These are phyloP conservation scores for Agrochola lota DNA, from an alignment of 2,888 invertebrate genomes.

Conservation along the genomic window DNA sequence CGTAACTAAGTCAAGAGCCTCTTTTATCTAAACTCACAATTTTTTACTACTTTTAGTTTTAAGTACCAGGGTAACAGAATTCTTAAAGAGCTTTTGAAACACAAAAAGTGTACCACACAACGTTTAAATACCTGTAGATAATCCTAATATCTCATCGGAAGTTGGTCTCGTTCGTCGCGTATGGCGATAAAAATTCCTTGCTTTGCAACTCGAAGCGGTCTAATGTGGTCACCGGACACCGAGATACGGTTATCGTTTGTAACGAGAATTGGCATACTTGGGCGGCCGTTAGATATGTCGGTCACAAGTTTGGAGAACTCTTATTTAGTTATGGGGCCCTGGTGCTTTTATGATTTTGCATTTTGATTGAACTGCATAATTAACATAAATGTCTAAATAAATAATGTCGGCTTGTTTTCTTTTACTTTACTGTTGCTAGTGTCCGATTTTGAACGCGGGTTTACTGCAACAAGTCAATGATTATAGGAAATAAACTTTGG, in stretches of 20 bases:
- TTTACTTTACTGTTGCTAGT: conserved; percentile 5
- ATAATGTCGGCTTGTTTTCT: not conserved
- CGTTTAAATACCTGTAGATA: conserved; percentile 55
- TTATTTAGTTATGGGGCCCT: conserved; percentile 53
- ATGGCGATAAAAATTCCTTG: conserved; percentile 76
- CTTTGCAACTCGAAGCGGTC: conserved; percentile 72
- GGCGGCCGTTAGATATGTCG: conserved; percentile 68
- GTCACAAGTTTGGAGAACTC: conserved; percentile 68
- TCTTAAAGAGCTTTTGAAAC: conserved; percentile 38
- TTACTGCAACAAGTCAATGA: not conserved
- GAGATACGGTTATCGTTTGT: conserved; percentile 70
- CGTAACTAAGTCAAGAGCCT: not conserved
- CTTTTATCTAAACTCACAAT: not conserved
- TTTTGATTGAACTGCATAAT: conserved; percentile 1
- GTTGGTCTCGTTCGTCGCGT: conserved; percentile 61
- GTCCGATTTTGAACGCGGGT: not conserved
- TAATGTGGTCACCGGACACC: conserved; percentile 69
- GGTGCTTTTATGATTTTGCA: conserved; percentile 40
- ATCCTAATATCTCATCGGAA: conserved; percentile 67
- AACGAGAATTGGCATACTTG: conserved; percentile 71
- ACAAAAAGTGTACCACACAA: conserved; percentile 47
- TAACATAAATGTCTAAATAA: too few relatives aligned
- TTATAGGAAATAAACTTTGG: not conserved
- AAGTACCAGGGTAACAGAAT: conserved; percentile 55
- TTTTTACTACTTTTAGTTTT: not conserved